phyloP scores from a whole-genome alignment of 2,113 vertebrate genomes.

The Psilopsiagon aurifrons region DNA sequence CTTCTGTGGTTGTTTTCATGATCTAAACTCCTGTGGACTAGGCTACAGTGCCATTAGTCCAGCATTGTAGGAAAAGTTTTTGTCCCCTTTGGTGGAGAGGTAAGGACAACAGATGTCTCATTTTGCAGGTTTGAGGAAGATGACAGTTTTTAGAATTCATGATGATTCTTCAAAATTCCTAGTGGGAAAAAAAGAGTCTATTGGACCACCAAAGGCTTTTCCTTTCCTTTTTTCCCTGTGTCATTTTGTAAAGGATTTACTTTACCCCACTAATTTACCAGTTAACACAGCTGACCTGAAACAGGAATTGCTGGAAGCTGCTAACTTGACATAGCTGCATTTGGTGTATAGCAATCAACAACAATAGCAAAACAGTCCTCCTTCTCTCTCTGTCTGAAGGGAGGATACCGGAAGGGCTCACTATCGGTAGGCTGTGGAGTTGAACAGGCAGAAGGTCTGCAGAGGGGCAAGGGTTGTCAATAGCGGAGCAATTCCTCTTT shows the following conservation, averaged over 20 bases:
- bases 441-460: not conserved
- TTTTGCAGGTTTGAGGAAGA: not conserved
- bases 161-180: not conserved
- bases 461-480: not conserved
- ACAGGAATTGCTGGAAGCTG: not conserved
- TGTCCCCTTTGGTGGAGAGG: not conserved
- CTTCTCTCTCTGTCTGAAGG: not conserved
- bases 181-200: not conserved
- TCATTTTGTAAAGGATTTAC: not conserved
- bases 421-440: not conserved
- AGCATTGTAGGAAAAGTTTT: not conserved
- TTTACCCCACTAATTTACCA: not conserved
- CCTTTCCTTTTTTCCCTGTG: not conserved
- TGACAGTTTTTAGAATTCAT: not conserved
- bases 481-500: not conserved
- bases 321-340: not conserved
- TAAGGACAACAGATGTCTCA: not conserved
- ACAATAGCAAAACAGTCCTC: not conserved
- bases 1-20: not conserved
- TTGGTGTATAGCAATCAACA: not conserved
- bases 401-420: not conserved
- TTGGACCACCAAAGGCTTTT: not conserved
- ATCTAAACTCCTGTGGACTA: not conserved
- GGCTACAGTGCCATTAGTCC: not conserved
- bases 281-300: not conserved